These are phyloP conservation scores for Hipparchia sbordonii DNA, from an alignment of 2,888 invertebrate genomes.

Conservation along the genomic window DNA sequence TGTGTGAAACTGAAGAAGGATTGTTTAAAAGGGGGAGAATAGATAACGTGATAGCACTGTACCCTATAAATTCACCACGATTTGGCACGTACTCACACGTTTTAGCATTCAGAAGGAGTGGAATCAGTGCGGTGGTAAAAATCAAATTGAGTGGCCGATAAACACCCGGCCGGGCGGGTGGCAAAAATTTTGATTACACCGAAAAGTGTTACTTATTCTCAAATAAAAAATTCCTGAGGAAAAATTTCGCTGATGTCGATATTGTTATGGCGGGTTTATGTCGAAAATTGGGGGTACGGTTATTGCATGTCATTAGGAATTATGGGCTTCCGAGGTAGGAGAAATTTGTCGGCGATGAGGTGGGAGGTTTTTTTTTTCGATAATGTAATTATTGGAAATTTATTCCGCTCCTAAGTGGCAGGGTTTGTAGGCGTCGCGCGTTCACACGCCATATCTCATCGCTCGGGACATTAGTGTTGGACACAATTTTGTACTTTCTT, in stretches of 20 bases:
- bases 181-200: slow-evolving; percentile 78
- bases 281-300: slow-evolving; percentile 82
- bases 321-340: slow-evolving; percentile 79
- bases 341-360: slow-evolving; percentile 70
- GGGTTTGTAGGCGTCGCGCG: slow-evolving; percentile 43
- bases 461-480: slow-evolving; percentile 29
- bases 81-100: slow-evolving; percentile 57
- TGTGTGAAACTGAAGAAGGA: not conserved
- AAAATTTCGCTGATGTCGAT: slow-evolving; percentile 82
- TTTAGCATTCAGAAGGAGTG: slow-evolving; percentile 63
- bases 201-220: slow-evolving; percentile 81
- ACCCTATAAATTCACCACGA: slow-evolving; percentile 40
- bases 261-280: slow-evolving; percentile 83
- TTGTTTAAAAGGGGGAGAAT: slow-evolving; percentile 23
- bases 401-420: slow-evolving; percentile 66
- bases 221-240: slow-evolving; percentile 70
- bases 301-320: slow-evolving; percentile 84
- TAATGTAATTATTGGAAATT: slow-evolving; percentile 82
- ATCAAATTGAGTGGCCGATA: slow-evolving; percentile 82
- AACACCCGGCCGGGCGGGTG: slow-evolving; percentile 62
- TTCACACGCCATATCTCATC: slow-evolving; percentile 45
- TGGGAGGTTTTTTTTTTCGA: slow-evolving; percentile 66
- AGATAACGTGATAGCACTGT: slow-evolving; percentile 18
- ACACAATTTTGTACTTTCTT: slow-evolving; percentile 14
- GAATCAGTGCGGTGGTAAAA: slow-evolving; percentile 77